A percentile compares a stretch with the other conserved stretches of the same genome.
Evolutionary conservation across 2,797 vertebrate genomes (phyloP).

Genomic region (Leptatherina wallacei): DNA sequence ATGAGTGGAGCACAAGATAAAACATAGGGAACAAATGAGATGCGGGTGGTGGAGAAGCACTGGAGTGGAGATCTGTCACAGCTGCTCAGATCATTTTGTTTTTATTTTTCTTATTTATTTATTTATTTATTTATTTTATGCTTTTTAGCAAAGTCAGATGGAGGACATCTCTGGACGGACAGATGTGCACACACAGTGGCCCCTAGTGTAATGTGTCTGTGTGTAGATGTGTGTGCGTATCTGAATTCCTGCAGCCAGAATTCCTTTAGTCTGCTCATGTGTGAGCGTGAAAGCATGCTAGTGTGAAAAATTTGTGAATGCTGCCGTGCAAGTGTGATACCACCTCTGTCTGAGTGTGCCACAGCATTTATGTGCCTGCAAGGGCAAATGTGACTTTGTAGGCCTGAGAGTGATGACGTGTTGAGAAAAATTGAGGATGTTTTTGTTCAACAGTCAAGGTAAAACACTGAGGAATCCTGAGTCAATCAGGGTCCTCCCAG

Average conservation of each 20-base stretch:
- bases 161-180: slow-evolving; percentile 47
- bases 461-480: neutral
- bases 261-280: slow-evolving; percentile 35
- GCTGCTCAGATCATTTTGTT: slow-evolving; percentile 48
- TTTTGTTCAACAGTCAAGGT: neutral
- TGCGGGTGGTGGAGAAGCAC: slow-evolving; percentile 32
- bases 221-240: slow-evolving; percentile 22
- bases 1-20: slow-evolving; percentile 1
- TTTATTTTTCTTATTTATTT: neutral
- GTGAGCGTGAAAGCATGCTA: slow-evolving; percentile 39
- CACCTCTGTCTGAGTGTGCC: slow-evolving; percentile 35
- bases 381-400: slow-evolving; percentile 11
- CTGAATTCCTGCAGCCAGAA: slow-evolving; percentile 34
- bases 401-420: neutral
- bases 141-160: slow-evolving; percentile 54
- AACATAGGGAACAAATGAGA: neutral
- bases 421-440: neutral
- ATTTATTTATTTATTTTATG: slow-evolving; percentile 30
- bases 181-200: slow-evolving; percentile 35
- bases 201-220: slow-evolving; percentile 38
- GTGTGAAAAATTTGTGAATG: slow-evolving; percentile 58
- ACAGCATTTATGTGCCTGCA: slow-evolving; percentile 4
- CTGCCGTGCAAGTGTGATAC: slow-evolving; percentile 59
- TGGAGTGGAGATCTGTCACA: slow-evolving; percentile 36
- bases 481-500: neutral